These are phyloP conservation scores for Trichoplax adhaerens DNA, from an alignment of 37 sponge, comb jelly and placozoan genomes.

Conservation along the genomic window DNA sequence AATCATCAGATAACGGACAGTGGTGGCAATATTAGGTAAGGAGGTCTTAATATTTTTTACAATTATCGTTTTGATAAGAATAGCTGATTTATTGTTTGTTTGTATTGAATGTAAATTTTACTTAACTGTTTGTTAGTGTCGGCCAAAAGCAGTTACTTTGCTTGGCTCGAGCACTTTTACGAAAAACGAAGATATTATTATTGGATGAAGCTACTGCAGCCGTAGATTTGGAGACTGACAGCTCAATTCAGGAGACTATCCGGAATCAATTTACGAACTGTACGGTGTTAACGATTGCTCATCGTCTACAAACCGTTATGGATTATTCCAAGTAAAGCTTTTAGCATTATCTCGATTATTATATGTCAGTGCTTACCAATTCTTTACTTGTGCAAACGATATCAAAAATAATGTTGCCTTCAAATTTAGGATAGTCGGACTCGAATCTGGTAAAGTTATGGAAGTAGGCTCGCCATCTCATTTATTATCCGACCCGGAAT, in stretches of 20 bases:
- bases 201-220: conserved; percentile 97
- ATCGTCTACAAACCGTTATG: conserved; percentile 90
- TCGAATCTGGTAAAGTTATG: too few species aligned
- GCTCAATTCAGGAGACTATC: conserved; percentile 89
- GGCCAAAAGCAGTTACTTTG: conserved; percentile 96
- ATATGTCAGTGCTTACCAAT: too few species aligned
- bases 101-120: too few species aligned
- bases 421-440: too few species aligned
- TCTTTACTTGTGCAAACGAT: too few species aligned
- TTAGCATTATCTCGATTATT: too few species aligned
- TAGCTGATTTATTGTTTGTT: too few species aligned
- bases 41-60: background rate
- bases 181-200: conserved; percentile 85
- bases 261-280: conserved; percentile 68
- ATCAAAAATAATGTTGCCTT: too few species aligned
- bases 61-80: too few species aligned
- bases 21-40: conserved; percentile 77
- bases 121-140: conserved; percentile 34
- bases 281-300: conserved; percentile 92
- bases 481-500: too few species aligned
- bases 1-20: conserved; percentile 64
- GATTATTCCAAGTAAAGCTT: conserved; percentile 10
- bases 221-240: conserved; percentile 95
- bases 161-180: conserved; percentile 85
- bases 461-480: too few species aligned